These are phyloP conservation scores for Sepiola atlantica DNA, from an alignment of 2,888 invertebrate genomes.

Conservation along the genomic window DNA sequence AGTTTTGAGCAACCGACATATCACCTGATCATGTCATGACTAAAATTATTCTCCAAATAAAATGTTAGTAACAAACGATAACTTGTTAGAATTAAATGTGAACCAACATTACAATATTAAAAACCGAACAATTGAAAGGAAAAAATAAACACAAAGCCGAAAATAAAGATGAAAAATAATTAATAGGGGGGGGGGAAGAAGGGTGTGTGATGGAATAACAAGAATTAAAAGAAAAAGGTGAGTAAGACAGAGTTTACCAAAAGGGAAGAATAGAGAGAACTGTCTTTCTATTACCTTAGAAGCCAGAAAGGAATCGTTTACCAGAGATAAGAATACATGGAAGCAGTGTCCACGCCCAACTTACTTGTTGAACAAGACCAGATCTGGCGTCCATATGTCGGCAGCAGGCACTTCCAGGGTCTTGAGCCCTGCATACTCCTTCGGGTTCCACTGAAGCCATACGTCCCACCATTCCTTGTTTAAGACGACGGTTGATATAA, in stretches of 20 bases:
- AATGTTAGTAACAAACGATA: neutral
- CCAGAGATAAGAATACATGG: constrained; percentile 12
- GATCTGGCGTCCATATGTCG: constrained; percentile 73
- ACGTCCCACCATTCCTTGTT: constrained; percentile 80
- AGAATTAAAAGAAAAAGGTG: neutral
- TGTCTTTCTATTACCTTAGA: neutral
- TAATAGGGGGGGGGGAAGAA: neutral
- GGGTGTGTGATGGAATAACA: neutral
- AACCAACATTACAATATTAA: neutral
- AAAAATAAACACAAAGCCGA: neutral
- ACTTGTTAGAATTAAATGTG: neutral
- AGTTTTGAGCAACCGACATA: neutral
- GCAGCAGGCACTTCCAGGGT: constrained; percentile 96
- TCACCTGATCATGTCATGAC: neutral
- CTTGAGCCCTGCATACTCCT: constrained; percentile 93
- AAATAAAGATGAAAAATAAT: neutral
- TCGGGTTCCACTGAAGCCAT: constrained; percentile 95
- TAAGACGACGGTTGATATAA: constrained; percentile 40
- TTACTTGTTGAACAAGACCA: constrained; percentile 74
- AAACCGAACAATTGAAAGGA: neutral
- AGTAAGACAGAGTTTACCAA: neutral
- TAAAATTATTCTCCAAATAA: neutral
- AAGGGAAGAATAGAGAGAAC: neutral
- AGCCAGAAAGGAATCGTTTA: neutral
- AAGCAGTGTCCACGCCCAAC: constrained; percentile 51